Conservation (phyloP, 2,113 vertebrate species). For the Ciconia stormi region DNA sequence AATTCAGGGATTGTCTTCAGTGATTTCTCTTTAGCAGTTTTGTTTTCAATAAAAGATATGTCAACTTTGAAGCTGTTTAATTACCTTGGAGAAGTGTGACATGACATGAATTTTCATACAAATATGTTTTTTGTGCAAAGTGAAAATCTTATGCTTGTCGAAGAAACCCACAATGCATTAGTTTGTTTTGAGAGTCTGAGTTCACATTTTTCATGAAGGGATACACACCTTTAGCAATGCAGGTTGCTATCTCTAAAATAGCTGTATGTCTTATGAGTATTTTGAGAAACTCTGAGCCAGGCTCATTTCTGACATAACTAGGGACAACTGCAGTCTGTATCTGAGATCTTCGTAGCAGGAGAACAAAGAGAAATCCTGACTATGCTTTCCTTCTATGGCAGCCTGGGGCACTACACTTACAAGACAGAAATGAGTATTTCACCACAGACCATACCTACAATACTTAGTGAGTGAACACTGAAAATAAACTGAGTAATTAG, state of each 20-base stretch:
- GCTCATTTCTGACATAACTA: background rate
- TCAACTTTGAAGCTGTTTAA: background rate
- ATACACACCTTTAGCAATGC: background rate
- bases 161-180: background rate
- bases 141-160: background rate
- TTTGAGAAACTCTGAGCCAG: background rate
- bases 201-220: background rate
- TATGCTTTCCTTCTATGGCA: background rate
- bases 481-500: background rate
- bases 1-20: background rate
- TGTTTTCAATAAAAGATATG: background rate
- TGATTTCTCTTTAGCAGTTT: background rate
- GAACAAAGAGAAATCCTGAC: background rate
- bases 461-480: background rate
- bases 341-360: background rate
- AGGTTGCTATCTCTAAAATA: background rate
- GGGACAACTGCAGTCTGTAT: background rate
- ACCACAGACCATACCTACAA: background rate
- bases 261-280: background rate
- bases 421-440: background rate
- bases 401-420: background rate
- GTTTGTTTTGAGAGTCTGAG: background rate
- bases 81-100: background rate
- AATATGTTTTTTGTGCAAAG: background rate
- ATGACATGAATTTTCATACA: background rate